A percentile compares a stretch with the other conserved stretches of the same genome.
Evolutionary conservation across 2,888 invertebrate genomes (phyloP).

Genomic region (Trachelus tabidus): DNA sequence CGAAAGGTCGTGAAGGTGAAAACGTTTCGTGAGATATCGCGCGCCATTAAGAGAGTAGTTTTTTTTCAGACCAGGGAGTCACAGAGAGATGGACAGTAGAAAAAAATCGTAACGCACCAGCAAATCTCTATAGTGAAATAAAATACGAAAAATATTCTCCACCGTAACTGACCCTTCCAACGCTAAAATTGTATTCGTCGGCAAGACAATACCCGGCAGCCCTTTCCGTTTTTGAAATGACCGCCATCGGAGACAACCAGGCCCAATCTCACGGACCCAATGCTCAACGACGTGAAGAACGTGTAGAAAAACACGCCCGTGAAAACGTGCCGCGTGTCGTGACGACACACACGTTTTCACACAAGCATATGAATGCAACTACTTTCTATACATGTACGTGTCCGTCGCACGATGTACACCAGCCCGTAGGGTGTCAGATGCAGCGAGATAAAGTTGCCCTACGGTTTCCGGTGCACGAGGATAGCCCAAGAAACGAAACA

Average conservation of each 20-base stretch:
- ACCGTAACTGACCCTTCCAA: background rate
- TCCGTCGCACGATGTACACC: background rate
- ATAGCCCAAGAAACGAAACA: conserved; percentile 18
- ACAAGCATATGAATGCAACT: background rate
- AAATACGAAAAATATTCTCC: background rate
- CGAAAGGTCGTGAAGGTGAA: background rate
- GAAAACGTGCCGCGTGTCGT: background rate
- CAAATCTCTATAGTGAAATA: background rate
- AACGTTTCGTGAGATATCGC: background rate
- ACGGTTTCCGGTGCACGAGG: conserved; percentile 45
- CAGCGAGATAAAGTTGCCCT: conserved; percentile 49
- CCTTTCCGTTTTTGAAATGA: background rate
- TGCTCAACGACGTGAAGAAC: conserved; percentile 30
- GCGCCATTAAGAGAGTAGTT: background rate
- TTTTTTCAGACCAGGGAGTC: background rate
- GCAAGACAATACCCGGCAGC: background rate
- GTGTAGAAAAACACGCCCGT: background rate
- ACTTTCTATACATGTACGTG: background rate
- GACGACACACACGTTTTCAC: background rate
- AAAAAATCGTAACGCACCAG: background rate
- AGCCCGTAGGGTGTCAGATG: conserved; percentile 46
- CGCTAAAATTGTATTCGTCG: background rate
- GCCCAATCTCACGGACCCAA: conserved; percentile 28
- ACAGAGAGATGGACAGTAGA: background rate
- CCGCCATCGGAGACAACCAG: conserved; percentile 46